Conservation (phyloP, 2,888 invertebrate species). For the Lithophane semibrunnea region DNA sequence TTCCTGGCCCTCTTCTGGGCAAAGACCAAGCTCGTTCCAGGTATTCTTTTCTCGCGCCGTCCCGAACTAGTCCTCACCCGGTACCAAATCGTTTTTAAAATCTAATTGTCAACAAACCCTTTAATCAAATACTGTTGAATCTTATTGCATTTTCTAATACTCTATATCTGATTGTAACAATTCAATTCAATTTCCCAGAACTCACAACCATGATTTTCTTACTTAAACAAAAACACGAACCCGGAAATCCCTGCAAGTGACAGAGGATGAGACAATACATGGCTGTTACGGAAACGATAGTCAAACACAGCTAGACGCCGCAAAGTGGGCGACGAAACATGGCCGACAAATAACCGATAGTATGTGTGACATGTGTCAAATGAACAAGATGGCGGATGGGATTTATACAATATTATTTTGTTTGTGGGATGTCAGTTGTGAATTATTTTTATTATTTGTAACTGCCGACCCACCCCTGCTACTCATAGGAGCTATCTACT, state of each 20-base stretch:
- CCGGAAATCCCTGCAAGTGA: conserved; percentile 33
- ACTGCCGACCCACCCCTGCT: too few relatives aligned
- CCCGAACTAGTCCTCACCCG: not conserved
- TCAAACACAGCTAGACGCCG: conserved; percentile 42
- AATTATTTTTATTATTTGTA: not conserved
- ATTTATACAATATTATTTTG: conserved; percentile 7
- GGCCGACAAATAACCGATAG: conserved; percentile 36
- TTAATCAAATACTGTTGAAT: too few relatives aligned
- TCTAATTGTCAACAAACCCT: too few relatives aligned
- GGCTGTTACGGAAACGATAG: conserved; percentile 37
- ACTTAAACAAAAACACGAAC: conserved; percentile 32
- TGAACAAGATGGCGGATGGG: conserved; percentile 19
- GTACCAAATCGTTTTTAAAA: too few relatives aligned
- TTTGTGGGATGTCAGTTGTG: not conserved
- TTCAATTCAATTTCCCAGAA: conserved; percentile 2
- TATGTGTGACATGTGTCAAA: conserved; percentile 27
- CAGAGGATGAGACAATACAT: conserved; percentile 40
- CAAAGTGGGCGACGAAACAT: conserved; percentile 38
- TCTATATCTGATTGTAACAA: not conserved
- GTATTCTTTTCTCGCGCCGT: too few relatives aligned
- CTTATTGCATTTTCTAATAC: not conserved
- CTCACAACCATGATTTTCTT: conserved; percentile 17
- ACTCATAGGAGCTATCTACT: too few relatives aligned
- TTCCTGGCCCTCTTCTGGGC: too few relatives aligned
- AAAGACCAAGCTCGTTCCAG: not conserved